A percentile compares a stretch with the other conserved stretches of the same genome.
Evolutionary conservation across 2,888 invertebrate species (phyloP).

Genomic region (Catocala nupta): DNA sequence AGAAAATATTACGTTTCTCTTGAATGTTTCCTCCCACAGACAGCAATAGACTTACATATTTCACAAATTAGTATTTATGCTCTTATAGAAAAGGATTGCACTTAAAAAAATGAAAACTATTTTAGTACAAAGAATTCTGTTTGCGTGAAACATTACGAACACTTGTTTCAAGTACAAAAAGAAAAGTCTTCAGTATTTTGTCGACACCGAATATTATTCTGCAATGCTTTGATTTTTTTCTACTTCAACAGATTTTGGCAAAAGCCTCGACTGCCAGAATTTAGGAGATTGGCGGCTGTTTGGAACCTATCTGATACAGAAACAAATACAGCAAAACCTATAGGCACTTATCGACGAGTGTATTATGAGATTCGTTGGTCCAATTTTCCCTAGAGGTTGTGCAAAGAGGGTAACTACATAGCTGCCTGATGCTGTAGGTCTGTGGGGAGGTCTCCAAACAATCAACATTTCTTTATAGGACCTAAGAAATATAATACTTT

Average conservation of each 20-base stretch:
- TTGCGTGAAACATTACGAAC: slow-evolving; percentile 5
- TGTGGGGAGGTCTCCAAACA: slow-evolving; percentile 1
- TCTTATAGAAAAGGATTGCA: background rate
- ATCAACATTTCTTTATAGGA: background rate
- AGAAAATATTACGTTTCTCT: slow-evolving; percentile 5
- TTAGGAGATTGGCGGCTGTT: background rate
- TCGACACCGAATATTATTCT: background rate
- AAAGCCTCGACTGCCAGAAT: background rate
- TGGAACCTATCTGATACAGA: background rate
- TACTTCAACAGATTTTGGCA: background rate
- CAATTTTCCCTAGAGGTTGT: slow-evolving; percentile 20
- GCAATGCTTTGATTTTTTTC: background rate
- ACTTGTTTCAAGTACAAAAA: slow-evolving; percentile 6
- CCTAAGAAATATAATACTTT: background rate
- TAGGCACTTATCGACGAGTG: slow-evolving; percentile 27
- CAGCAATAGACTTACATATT: background rate
- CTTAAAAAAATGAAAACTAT: slow-evolving; percentile 2
- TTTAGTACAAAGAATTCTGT: slow-evolving; percentile 2
- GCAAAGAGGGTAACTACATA: slow-evolving; percentile 18
- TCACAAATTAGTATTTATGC: slow-evolving; percentile 7
- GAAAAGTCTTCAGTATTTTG: slow-evolving; percentile 8
- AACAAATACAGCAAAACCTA: slow-evolving; percentile 32
- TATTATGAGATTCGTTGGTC: slow-evolving; percentile 28
- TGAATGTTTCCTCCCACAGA: background rate
- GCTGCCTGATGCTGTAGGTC: background rate